Conservation (phyloP, 1,140 invertebrate species). For the Sinonovacula constricta region DNA sequence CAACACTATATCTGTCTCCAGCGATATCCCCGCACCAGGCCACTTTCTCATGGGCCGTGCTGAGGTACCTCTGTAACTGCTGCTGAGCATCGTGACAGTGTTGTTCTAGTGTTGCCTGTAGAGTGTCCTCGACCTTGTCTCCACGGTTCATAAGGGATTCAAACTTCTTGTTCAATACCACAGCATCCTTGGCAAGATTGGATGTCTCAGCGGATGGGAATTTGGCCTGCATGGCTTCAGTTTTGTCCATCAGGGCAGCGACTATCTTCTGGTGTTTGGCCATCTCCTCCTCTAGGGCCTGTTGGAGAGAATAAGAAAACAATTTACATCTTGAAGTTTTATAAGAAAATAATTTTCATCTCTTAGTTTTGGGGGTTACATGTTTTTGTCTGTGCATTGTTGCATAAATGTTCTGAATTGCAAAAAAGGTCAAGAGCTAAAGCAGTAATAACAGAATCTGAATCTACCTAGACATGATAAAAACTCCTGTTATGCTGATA, state of each 20-base stretch:
- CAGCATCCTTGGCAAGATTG: constrained; percentile 73
- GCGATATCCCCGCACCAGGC: constrained; percentile 93
- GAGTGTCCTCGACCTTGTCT: constrained; percentile 84
- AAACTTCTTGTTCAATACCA: constrained; percentile 81
- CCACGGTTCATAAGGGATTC: constrained; percentile 83
- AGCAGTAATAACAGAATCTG: too few relatives aligned
- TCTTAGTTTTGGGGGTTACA: too few relatives aligned
- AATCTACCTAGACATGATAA: too few relatives aligned
- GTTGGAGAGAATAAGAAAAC: constrained; percentile 11
- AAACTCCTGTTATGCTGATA: too few relatives aligned
- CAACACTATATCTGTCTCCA: constrained; percentile 94
- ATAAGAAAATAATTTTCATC: too few relatives aligned
- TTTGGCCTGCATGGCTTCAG: constrained; percentile 84
- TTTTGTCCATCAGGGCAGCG: constrained; percentile 84
- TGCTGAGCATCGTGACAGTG: constrained; percentile 91
- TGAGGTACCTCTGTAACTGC: constrained; percentile 88
- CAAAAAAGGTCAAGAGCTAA: too few relatives aligned
- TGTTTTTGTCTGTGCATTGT: too few relatives aligned
- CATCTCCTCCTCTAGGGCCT: constrained; percentile 82
- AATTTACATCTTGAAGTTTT: not conserved
- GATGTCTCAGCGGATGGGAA: constrained; percentile 73
- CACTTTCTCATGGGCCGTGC: constrained; percentile 91
- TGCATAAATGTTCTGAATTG: too few relatives aligned
- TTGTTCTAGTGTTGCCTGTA: constrained; percentile 91
- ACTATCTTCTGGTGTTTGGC: constrained; percentile 82